A percentile compares a stretch with the other conserved stretches of the same genome.
Evolutionary conservation across 2,888 invertebrate genomes (phyloP).

Genomic region (Tanypteryx hageni): DNA sequence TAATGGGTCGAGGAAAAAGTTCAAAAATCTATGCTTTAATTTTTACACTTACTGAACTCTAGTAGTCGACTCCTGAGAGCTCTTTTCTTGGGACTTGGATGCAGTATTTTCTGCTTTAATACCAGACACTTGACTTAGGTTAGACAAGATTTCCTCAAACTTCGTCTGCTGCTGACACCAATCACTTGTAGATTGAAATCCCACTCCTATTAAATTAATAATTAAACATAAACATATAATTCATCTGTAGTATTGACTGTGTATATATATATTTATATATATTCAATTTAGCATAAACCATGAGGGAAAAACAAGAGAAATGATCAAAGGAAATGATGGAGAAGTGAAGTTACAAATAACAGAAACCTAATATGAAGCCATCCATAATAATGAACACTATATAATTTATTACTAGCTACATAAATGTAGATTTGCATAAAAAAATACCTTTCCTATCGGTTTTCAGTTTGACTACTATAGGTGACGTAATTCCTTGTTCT

Average conservation of each 20-base stretch:
- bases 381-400: neutral
- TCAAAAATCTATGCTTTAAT: neutral
- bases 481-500: conserved; percentile 89
- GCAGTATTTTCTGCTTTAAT: neutral
- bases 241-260: neutral
- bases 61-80: neutral
- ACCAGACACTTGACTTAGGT: neutral
- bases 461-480: conserved; percentile 87
- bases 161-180: neutral
- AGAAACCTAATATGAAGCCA: neutral
- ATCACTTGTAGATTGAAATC: neutral
- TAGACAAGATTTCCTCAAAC: neutral
- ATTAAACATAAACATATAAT: neutral
- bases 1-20: no score
- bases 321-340: neutral
- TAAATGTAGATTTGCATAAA: neutral
- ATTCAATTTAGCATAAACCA: neutral
- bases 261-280: neutral
- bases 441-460: conserved; percentile 81
- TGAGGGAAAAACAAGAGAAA: neutral
- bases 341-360: neutral
- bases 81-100: neutral
- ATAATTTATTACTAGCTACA: neutral
- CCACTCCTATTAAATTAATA: neutral
- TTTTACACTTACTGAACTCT: neutral